phyloP scores from a whole-genome alignment of 2,888 invertebrate species.

The Nebria brevicollis region DNA sequence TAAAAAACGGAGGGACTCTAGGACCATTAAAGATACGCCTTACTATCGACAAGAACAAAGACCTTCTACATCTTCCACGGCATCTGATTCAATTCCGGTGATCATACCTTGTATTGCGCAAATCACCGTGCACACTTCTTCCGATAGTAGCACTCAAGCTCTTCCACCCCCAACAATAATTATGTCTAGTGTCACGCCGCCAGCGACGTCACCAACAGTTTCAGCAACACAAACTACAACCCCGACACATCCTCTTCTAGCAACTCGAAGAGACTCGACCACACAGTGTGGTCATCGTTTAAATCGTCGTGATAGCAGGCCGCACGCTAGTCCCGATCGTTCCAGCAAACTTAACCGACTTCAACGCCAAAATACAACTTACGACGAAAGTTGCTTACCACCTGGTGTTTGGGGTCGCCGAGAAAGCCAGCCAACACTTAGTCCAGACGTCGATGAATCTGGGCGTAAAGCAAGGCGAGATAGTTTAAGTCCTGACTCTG shows the following conservation, averaged over 20 bases:
- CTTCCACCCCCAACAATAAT: conserved; percentile 81
- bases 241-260: conserved; percentile 65
- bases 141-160: conserved; percentile 72
- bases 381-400: conserved; percentile 84
- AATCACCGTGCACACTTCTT: conserved; percentile 47
- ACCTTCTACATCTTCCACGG: conserved; percentile 78
- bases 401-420: conserved; percentile 73
- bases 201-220: conserved; percentile 80
- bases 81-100: conserved; percentile 74
- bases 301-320: conserved; percentile 74
- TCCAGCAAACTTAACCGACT: conserved; percentile 66
- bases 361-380: conserved; percentile 88
- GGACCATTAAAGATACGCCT: conserved; percentile 64
- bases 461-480: conserved; percentile 82
- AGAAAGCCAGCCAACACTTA: conserved; percentile 84
- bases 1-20: conserved; percentile 70
- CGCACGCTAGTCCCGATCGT: conserved; percentile 74
- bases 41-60: conserved; percentile 74
- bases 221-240: conserved; percentile 63
- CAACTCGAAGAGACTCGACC: conserved; percentile 80
- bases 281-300: conserved; percentile 78
- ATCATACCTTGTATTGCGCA: conserved; percentile 43
- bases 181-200: conserved; percentile 84
- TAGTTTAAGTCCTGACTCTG: conserved; percentile 90
- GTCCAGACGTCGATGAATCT: conserved; percentile 78